A percentile compares a stretch with the other conserved stretches of the same genome.
Conservation (phyloP, 2,888 invertebrate species). For the Nephrotoma appendiculata region DNA sequence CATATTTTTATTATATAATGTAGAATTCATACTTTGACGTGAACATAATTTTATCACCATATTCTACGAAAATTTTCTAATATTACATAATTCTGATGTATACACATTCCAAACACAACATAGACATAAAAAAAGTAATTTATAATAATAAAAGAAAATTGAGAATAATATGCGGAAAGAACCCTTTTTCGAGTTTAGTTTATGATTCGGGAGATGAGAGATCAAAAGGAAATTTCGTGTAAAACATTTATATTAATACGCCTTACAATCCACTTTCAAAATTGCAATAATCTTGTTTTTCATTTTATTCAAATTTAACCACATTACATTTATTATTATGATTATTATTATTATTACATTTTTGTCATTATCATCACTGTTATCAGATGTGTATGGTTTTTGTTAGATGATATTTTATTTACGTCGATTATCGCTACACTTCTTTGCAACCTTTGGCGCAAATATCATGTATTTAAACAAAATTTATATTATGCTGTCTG, state of each 20-base stretch:
- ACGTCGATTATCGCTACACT: background rate
- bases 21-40: background rate
- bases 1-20: background rate
- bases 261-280: background rate
- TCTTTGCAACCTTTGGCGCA: too few species aligned
- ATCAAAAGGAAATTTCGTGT: background rate
- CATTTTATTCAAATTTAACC: background rate
- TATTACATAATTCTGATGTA: background rate
- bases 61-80: background rate
- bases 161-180: background rate
- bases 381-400: too few species aligned
- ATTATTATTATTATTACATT: background rate
- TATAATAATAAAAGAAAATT: background rate
- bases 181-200: background rate
- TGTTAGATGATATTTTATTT: background rate
- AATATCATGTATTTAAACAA: background rate
- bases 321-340: background rate
- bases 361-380: background rate
- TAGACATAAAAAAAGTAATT: background rate
- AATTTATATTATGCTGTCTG: background rate
- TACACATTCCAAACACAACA: background rate
- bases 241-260: background rate
- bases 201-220: background rate
- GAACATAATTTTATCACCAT: background rate
- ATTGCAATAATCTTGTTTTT: background rate